phyloP scores from a whole-genome alignment of 1,140 invertebrate genomes.

The Bombus affinis region DNA sequence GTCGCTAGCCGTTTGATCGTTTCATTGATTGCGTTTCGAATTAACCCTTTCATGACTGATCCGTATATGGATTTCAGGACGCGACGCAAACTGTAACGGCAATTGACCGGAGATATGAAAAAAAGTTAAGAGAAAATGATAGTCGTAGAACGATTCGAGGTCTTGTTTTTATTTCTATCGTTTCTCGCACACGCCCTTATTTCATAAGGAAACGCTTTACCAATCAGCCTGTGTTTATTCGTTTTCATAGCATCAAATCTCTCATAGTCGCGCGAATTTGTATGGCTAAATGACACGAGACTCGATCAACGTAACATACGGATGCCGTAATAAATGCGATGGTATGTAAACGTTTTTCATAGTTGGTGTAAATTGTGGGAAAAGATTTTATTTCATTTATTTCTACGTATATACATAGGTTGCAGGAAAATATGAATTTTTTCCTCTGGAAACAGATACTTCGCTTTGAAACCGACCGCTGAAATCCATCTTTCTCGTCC shows the following conservation, averaged over 20 bases:
- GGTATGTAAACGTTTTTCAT: not conserved
- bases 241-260: no score
- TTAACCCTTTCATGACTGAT: not conserved
- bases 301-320: no score
- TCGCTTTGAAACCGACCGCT: no score
- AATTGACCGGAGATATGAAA: not conserved
- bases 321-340: no score
- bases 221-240: no score
- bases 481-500: not conserved
- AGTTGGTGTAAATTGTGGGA: no score
- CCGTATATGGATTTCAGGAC: not conserved
- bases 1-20: not conserved
- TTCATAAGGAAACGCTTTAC: no score
- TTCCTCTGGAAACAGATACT: no score
- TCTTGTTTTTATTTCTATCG: not conserved
- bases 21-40: not conserved
- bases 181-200: not conserved
- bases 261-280: no score
- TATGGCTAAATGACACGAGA: no score
- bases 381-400: not conserved
- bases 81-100: not conserved
- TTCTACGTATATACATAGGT: no score
- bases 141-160: not conserved
- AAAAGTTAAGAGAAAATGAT: not conserved
- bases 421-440: no score